Conservation (phyloP, 2,888 invertebrate species). For the Eilema griseolum region DNA sequence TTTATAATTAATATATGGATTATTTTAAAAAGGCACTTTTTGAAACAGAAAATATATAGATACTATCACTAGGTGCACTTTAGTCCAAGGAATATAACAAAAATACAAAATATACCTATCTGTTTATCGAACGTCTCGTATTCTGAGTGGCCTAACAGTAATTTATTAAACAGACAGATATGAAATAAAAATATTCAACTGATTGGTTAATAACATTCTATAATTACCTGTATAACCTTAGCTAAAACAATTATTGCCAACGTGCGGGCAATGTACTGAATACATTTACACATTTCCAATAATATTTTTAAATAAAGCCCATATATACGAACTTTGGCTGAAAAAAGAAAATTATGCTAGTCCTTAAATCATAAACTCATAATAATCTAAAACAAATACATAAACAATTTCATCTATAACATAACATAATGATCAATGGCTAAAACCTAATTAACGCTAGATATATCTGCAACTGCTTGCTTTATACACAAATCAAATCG, state of each 20-base stretch:
- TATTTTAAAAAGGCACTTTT: conserved; percentile 72
- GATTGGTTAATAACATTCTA: conserved; percentile 37
- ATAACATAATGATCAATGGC: conserved; percentile 68
- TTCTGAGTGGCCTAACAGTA: conserved; percentile 2
- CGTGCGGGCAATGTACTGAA: conserved; percentile 5
- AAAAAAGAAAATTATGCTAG: conserved; percentile 56
- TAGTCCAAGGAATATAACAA: background rate
- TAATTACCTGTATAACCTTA: conserved; percentile 14
- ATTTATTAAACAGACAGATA: conserved; percentile 25
- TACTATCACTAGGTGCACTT: conserved; percentile 59
- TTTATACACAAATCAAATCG: conserved; percentile 31
- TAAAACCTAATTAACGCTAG: conserved; percentile 57
- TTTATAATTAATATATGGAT: too few relatives aligned
- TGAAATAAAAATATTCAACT: conserved; percentile 32
- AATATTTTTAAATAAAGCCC: conserved; percentile 41
- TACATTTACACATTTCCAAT: conserved; percentile 21
- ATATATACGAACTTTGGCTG: conserved; percentile 72
- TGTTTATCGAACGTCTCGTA: conserved; percentile 23
- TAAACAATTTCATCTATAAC: conserved; percentile 82
- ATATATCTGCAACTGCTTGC: conserved; percentile 40
- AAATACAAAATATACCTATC: background rate
- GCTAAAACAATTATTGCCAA: conserved; percentile 12
- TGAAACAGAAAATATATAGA: conserved; percentile 58
- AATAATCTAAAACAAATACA: conserved; percentile 77
- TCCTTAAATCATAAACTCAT: conserved; percentile 71